These are phyloP conservation scores for Troglohyphantes excavatus DNA, from an alignment of 2,888 invertebrate species.

Conservation along the genomic window DNA sequence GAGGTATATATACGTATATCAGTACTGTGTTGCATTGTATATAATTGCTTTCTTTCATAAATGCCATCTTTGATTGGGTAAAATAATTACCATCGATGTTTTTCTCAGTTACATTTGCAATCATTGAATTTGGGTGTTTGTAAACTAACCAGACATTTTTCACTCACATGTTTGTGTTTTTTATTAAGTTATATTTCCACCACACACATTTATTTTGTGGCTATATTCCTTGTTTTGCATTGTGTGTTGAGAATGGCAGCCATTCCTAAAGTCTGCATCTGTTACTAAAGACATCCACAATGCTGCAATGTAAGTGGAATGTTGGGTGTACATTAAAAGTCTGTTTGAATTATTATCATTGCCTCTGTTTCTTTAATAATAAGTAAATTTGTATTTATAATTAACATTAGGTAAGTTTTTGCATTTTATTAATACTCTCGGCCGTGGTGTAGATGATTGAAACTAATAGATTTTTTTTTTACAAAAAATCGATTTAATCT, in stretches of 20 bases:
- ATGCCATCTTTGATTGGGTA: neutral
- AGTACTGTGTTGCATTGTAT: neutral
- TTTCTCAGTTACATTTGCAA: neutral
- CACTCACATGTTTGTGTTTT: neutral
- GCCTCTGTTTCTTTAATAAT: too few relatives aligned
- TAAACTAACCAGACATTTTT: neutral
- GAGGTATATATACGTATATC: too few relatives aligned
- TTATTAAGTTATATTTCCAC: too few relatives aligned
- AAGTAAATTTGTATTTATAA: too few relatives aligned
- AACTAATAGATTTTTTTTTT: too few relatives aligned
- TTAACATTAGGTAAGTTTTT: too few relatives aligned
- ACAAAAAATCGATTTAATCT: too few relatives aligned
- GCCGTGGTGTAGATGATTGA: too few relatives aligned
- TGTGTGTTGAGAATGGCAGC: conserved; percentile 3
- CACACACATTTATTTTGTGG: too few relatives aligned
- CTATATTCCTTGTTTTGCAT: neutral
- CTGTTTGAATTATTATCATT: conserved; percentile 22
- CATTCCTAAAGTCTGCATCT: conserved; percentile 15
- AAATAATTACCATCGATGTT: neutral
- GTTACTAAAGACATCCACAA: neutral
- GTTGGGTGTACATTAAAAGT: conserved; percentile 22
- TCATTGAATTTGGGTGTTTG: neutral
- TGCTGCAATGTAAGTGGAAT: neutral
- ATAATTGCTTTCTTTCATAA: conserved; percentile 3
- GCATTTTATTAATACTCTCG: too few relatives aligned